These are phyloP conservation scores for Zaprionus camerounensis DNA, from an alignment of 1,140 invertebrate species.

Conservation along the genomic window DNA sequence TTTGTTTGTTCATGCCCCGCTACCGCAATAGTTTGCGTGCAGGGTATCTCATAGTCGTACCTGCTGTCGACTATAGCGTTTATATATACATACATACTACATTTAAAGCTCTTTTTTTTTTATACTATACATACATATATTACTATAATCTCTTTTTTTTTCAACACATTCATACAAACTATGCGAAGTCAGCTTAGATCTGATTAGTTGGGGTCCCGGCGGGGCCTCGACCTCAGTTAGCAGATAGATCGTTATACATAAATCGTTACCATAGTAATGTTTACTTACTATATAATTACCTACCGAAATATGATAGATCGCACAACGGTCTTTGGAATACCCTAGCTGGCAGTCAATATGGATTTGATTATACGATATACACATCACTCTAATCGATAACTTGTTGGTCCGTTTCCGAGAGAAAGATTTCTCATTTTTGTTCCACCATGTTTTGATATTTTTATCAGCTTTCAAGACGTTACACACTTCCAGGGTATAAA, in stretches of 20 bases:
- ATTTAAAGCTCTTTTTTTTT: not conserved
- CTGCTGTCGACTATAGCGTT: slow-evolving; percentile 1
- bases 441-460: not conserved
- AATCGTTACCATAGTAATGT: slow-evolving; percentile 27
- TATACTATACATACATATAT: slow-evolving; percentile 4
- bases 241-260: slow-evolving; percentile 9
- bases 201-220: not conserved
- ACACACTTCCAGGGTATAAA: not conserved
- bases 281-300: slow-evolving; percentile 25
- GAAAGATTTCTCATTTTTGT: too few relatives aligned
- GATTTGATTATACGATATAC: not conserved
- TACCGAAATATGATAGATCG: slow-evolving; percentile 15
- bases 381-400: too few relatives aligned
- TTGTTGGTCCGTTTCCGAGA: too few relatives aligned
- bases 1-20: not conserved
- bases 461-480: not conserved
- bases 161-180: not conserved
- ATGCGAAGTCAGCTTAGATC: not conserved
- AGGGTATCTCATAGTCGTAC: slow-evolving; percentile 11
- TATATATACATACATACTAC: slow-evolving; percentile 15
- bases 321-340: not conserved
- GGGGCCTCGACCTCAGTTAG: slow-evolving; percentile 19
- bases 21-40: not conserved
- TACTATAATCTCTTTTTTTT: slow-evolving; percentile 13
- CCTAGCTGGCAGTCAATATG: not conserved